Base-by-base conservation (phyloP, 2,888 invertebrate genomes). In the Scaptomyza tumidula region DNA sequence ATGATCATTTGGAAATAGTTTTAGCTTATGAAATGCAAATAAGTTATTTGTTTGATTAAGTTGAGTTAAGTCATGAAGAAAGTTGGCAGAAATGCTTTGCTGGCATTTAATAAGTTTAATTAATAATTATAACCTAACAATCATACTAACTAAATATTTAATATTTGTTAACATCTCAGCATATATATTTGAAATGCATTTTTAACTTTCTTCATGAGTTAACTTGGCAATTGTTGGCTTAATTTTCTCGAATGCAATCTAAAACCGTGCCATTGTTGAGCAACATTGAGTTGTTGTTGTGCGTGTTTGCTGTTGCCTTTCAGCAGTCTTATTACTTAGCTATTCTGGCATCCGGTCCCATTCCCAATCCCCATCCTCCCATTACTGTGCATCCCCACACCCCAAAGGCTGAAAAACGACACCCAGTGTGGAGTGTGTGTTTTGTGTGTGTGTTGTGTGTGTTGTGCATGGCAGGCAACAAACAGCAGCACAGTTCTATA, bases 211-310 rank as follows among this genome's bases (percentile, higher is more conserved):
- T 24, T 24, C 24, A 24, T 24, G 24, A 24, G 3, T 5, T 0
- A 24, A 24, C 71, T 71, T 64, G 39, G 45, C 56, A 19, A 39
- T 49, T 41, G 58, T 74, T 53, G 56, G 80, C 66, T 80, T 86
- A 80, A 86, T 83, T 83, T 75, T 86, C 78, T 78, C 50, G 69
- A 80, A 86, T 78, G 80, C 80, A 81, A 81, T 80, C 68, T 68
- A 70, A 81, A 68, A 71, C 81, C 62, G 72, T 63, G 67, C 29
- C 67, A 75, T 78, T 80, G 75, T 74, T 45, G n/a, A n/a, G n/a
- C 44, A 33, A 27, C 29, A 14, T 19, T 39, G 14, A 9, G 39
- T n/a, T 31, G 35, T n/a, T 60, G 66, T 43, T 60, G 14, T 10
- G 27, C n/a, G 45, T 54, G 54, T 37, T 31, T 31, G 53, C 24